A percentile compares a stretch with the other conserved stretches of the same genome.
Evolutionary conservation across 37 sponge, comb jelly and placozoan species (phyloP).

Genomic region (Cliona cf. orientalis): DNA sequence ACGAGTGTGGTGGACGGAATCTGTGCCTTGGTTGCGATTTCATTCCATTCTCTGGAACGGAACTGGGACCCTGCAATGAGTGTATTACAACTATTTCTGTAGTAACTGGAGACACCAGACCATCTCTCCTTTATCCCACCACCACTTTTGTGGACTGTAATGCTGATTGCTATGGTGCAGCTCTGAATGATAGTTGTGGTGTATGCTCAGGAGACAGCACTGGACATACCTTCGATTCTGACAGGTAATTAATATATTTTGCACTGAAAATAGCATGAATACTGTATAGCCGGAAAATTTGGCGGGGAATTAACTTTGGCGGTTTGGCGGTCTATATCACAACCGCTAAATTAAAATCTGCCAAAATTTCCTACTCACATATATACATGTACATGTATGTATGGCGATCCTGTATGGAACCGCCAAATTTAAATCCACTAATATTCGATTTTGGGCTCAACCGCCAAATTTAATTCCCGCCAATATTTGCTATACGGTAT

Average conservation of each 20-base stretch:
- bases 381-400: no score
- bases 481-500: no score
- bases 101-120: background rate
- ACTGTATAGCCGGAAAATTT: no score
- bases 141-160: slow-evolving; percentile 64
- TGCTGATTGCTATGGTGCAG: slow-evolving; percentile 69
- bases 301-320: no score
- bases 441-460: no score
- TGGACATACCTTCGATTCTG: slow-evolving; percentile 52
- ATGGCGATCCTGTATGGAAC: no score
- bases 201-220: slow-evolving; percentile 67
- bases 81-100: slow-evolving; percentile 49
- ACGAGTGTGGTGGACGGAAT: slow-evolving; percentile 42
- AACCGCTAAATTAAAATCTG: no score
- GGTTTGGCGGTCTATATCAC: no score
- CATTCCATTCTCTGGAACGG: slow-evolving; percentile 74
- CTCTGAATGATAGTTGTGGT: slow-evolving; percentile 71
- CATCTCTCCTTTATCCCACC: background rate
- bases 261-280: no score
- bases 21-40: slow-evolving; percentile 81
- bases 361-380: no score
- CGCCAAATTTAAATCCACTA: no score
- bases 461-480: no score
- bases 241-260: slow-evolving; percentile 57
- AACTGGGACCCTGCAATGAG: slow-evolving; percentile 24